Base-by-base conservation (phyloP, 1,140 invertebrate genomes). In the Diorhabda sublineata region DNA sequence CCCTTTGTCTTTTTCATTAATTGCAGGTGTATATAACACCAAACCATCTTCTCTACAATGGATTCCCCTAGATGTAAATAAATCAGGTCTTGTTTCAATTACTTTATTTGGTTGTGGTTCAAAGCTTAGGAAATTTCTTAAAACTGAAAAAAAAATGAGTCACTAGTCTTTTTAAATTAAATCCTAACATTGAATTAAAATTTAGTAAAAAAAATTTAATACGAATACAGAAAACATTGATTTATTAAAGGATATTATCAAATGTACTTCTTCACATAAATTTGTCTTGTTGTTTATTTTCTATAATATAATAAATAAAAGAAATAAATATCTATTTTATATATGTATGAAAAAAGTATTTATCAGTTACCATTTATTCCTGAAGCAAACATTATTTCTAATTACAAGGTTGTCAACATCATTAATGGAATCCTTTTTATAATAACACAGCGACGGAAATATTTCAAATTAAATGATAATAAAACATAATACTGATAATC, bases 41-140 rank as follows among this genome's bases (percentile, higher is more conserved):
- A 92, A 84, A 8, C 88, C 85, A 76, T 92, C 90, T 77, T 92
- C 89, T 66, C 91, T 82, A 72, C 83, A 86, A 61, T 85, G 78
- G 61, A 91, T 86, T 26, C 84, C 80, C 68, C 88, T 84, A 71
- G 85, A 85, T 47, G 86, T 82, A 76, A 90, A 92, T 62, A 87
- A 84, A 70, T 90, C 89, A 7, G 86, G 83, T 74, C 85, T 86
- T 0, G 90, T 87, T 77, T 91, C 90, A 58, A 89, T 66, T 0
- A 92, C 89, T 77, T 85, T 84, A 47, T 86, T 86, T 5, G 87
- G 84, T 3, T 84, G 80, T 47, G 83, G 77, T 59, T 88, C 87
- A 45, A 79, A 72, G 9, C 79, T 81, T 41, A 85, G 74, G 65
- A 85, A 78, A 68, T 81, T 82, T 68, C 83, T 80, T 68, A 85